A percentile compares a stretch with the other conserved stretches of the same genome.
Conservation (phyloP, 2,888 invertebrate genomes). For the Archips crataeganus region DNA sequence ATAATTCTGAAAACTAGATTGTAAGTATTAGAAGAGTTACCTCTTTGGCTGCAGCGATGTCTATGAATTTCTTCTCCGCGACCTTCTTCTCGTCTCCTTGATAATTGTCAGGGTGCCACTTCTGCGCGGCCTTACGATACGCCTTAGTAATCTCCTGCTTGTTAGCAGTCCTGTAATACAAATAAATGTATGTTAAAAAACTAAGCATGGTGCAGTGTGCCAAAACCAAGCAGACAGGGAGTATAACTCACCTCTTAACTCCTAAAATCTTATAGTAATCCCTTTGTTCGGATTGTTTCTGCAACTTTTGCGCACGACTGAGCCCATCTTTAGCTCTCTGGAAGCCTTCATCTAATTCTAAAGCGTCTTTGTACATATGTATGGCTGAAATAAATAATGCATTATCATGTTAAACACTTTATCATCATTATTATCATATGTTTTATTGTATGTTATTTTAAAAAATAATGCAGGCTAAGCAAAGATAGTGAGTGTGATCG, state of each 20-base stretch:
- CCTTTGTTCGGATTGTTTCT: conserved; percentile 96
- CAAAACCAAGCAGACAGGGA: not conserved
- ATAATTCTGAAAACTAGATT: too few species aligned
- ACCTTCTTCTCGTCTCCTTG: conserved; percentile 95
- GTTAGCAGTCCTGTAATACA: conserved; percentile 87
- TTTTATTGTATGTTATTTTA: not conserved
- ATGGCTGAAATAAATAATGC: conserved; percentile 87
- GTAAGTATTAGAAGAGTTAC: conserved; percentile 79
- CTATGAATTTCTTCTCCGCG: conserved; percentile 99
- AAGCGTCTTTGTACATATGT: conserved; percentile 93
- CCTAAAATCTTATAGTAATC: conserved; percentile 99
- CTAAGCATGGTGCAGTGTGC: not conserved
- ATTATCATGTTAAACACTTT: not conserved
- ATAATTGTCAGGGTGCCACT: conserved; percentile 99
- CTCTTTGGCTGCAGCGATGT: conserved; percentile 99
- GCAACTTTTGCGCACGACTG: conserved; percentile 94
- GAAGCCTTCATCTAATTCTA: conserved; percentile 92
- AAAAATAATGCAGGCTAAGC: not conserved
- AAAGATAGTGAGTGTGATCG: not conserved
- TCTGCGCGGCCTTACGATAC: conserved; percentile 97
- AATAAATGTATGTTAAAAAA: not conserved
- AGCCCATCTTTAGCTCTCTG: conserved; percentile 96
- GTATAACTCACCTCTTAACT: conserved; percentile 88
- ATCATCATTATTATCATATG: not conserved
- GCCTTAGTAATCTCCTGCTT: conserved; percentile 98